phyloP scores from a whole-genome alignment of 1,140 invertebrate species.

The Drosophila carrolli region DNA sequence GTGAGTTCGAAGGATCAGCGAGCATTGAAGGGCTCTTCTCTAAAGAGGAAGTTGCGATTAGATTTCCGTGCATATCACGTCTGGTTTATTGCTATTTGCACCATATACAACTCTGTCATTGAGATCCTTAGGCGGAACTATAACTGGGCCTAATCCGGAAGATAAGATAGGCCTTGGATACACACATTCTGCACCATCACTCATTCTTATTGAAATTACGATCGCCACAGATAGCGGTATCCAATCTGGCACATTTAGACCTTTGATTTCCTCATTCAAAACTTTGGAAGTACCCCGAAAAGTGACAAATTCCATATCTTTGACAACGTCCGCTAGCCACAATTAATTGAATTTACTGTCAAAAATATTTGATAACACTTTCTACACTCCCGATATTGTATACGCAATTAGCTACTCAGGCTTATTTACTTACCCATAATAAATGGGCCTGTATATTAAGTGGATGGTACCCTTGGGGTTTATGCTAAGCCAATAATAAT shows the following conservation, averaged over 20 bases:
- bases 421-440: constrained; percentile 60
- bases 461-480: constrained; percentile 35
- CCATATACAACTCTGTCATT: constrained; percentile 22
- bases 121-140: constrained; percentile 23
- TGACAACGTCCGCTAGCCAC: constrained; percentile 56
- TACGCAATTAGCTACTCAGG: constrained; percentile 58
- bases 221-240: constrained; percentile 24
- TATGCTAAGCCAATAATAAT: constrained; percentile 26
- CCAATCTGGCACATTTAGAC: constrained; percentile 42
- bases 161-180: constrained; percentile 54
- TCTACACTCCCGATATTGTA: constrained; percentile 32
- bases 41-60: constrained; percentile 19
- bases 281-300: constrained; percentile 13
- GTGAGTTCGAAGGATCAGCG: constrained; percentile 13
- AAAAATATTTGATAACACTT: constrained; percentile 48
- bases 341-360: constrained; percentile 66
- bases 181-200: constrained; percentile 35
- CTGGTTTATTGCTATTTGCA: constrained; percentile 13
- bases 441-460: constrained; percentile 52
- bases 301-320: constrained; percentile 58
- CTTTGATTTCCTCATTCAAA: constrained; percentile 51
- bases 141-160: constrained; percentile 12
- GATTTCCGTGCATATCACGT: constrained; percentile 23
- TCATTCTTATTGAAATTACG: constrained; percentile 46
- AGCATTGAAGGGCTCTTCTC: constrained; percentile 10